These are phyloP conservation scores for Nymphalis c-album DNA, from an alignment of 2,888 invertebrate species.

Conservation along the genomic window DNA sequence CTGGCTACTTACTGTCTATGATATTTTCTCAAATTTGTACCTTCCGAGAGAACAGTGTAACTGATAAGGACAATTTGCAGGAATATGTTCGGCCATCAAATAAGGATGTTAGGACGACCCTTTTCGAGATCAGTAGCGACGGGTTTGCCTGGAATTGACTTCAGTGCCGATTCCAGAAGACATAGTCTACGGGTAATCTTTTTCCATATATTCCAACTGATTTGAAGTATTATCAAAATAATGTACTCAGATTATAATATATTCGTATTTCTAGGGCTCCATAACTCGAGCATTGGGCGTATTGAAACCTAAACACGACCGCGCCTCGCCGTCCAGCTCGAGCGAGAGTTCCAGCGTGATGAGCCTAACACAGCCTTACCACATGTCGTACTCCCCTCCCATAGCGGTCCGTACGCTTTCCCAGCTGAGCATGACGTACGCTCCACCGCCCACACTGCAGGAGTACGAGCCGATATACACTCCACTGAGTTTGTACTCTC, in stretches of 20 bases:
- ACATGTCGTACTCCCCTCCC: slow-evolving; percentile 74
- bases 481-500: slow-evolving; percentile 72
- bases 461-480: slow-evolving; percentile 78
- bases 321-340: slow-evolving; percentile 85
- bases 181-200: slow-evolving; percentile 82
- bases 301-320: slow-evolving; percentile 82
- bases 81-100: slow-evolving; percentile 84
- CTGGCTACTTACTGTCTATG: slow-evolving; percentile 54
- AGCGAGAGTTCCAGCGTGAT: slow-evolving; percentile 83
- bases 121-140: slow-evolving; percentile 84
- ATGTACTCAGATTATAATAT: neutral
- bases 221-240: too few species aligned
- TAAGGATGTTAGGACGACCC: slow-evolving; percentile 84
- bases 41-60: slow-evolving; percentile 7
- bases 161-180: slow-evolving; percentile 77
- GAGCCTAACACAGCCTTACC: slow-evolving; percentile 75
- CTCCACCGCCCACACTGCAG: slow-evolving; percentile 81
- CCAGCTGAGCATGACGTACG: slow-evolving; percentile 82
- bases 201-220: neutral
- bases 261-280: slow-evolving; percentile 82
- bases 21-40: slow-evolving; percentile 43
- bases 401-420: slow-evolving; percentile 81
- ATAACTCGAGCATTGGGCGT: slow-evolving; percentile 88
- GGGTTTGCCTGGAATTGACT: slow-evolving; percentile 78
- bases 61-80: slow-evolving; percentile 62